Evolutionary conservation across 2,888 invertebrate genomes (phyloP).

Genomic region (Spisula subtruncata): DNA sequence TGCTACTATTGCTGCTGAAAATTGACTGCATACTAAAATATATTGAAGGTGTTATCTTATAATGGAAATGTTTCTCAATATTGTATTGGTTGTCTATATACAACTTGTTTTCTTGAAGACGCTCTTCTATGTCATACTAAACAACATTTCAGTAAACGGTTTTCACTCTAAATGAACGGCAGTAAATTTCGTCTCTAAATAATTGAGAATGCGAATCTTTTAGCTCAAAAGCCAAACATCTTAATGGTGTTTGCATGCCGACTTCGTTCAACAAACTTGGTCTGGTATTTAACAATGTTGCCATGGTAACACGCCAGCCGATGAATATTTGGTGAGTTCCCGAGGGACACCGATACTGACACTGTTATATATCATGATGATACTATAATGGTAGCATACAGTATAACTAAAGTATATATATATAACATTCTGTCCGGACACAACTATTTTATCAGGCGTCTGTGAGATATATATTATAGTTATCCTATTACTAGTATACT

Average conservation of each 20-base stretch:
- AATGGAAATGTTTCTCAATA: no score
- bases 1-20: no score
- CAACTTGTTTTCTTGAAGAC: no score
- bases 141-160: no score
- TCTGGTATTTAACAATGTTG: not conserved
- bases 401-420: not conserved
- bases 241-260: not conserved
- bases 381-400: not conserved
- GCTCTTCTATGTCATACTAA: no score
- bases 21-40: no score
- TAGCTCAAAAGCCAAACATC: not conserved
- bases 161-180: no score
- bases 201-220: not conserved
- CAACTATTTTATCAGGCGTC: not conserved
- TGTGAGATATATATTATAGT: not conserved
- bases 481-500: not conserved
- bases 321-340: not conserved
- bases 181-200: no score
- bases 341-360: not conserved
- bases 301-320: not conserved
- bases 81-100: no score
- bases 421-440: not conserved
- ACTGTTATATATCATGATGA: not conserved
- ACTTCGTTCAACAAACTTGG: not conserved
- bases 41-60: no score